A percentile compares a stretch with the other conserved stretches of the same genome.
Conservation (phyloP, 1,140 invertebrate species). For the Ceratina japonica region DNA sequence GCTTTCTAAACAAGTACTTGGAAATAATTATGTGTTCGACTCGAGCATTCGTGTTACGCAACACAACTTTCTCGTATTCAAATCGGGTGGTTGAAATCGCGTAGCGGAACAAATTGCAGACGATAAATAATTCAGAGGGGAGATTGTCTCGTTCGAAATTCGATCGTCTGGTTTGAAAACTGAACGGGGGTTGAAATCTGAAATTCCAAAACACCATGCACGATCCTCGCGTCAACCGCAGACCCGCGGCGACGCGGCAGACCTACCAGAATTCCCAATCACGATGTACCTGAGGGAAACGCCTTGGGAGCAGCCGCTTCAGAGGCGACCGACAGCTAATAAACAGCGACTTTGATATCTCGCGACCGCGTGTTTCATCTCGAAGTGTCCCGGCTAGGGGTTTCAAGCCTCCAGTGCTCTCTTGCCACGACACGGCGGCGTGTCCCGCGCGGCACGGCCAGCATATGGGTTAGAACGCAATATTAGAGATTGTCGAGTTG, state of each 20-base stretch:
- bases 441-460: too few relatives aligned
- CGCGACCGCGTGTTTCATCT: slow-evolving; percentile 24
- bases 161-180: not conserved
- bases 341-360: slow-evolving; percentile 27
- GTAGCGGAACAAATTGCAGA: too few relatives aligned
- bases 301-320: not conserved
- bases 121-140: too few relatives aligned
- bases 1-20: not conserved
- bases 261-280: not conserved
- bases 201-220: not conserved
- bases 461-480: slow-evolving; percentile 71
- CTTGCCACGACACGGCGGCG: not conserved
- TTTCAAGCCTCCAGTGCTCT: not conserved
- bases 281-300: not conserved
- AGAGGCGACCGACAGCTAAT: slow-evolving; percentile 3
- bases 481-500: slow-evolving; percentile 71
- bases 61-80: too few relatives aligned
- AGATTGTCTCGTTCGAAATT: too few relatives aligned
- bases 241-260: not conserved
- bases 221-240: too few relatives aligned
- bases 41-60: too few relatives aligned
- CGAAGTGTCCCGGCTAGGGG: not conserved
- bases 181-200: not conserved
- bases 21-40: too few relatives aligned
- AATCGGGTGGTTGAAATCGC: too few relatives aligned